Evolutionary conservation across 2,888 invertebrate genomes (phyloP), one percentile per base, ranked within the genome.

Genomic region (Pachycephus smyrnensis): DNA sequence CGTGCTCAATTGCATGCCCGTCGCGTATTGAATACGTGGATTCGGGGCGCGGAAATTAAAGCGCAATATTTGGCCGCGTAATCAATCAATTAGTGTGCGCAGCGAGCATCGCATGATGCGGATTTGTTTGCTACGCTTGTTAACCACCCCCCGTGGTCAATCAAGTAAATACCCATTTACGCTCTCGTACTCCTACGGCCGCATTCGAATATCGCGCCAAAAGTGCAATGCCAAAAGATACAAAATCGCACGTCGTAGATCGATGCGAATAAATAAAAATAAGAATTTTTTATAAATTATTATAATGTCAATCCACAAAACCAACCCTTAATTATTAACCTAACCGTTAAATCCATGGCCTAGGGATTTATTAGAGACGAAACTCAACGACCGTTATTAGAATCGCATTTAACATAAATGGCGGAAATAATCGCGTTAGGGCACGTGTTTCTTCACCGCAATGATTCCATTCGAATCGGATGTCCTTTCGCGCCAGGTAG

Each of bases 81-180:
- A 89, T 89, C 87, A 88, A 89, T 88, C 88, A 90, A 89, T 89
- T 89, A 89, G 87, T 84, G 83, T 77, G 82, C 76, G 86, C 86
- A 83, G 77, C 73, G 83, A 81, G 85, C 84, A 82, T 85, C 83
- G 40, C 79, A 82, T 77, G 86, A 86, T 87, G 88, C 80, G 86
- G 88, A 88, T 89, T 89, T 88, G 84, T 88, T 89, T 87, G 88
- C 85, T 84, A 86, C 85, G 88, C 87, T 86, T 84, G 87, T 88
- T 88, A 87, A 81, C 80, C 86, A 85, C 82, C 83, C 82, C 82
- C 80, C 77, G 73, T 84, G 85, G 84, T 86, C 85, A 85, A 85
- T 86, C 84, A 83, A 85, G 82, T 84, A 87, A 86, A 88, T 69
- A 69, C 15, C 40, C 40, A 40, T 40, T 40, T 40, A 15, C 40